A percentile compares a stretch with the other conserved stretches of the same genome.
Conservation (phyloP, 2,888 invertebrate species). For the Hirudinaria manillensis region DNA sequence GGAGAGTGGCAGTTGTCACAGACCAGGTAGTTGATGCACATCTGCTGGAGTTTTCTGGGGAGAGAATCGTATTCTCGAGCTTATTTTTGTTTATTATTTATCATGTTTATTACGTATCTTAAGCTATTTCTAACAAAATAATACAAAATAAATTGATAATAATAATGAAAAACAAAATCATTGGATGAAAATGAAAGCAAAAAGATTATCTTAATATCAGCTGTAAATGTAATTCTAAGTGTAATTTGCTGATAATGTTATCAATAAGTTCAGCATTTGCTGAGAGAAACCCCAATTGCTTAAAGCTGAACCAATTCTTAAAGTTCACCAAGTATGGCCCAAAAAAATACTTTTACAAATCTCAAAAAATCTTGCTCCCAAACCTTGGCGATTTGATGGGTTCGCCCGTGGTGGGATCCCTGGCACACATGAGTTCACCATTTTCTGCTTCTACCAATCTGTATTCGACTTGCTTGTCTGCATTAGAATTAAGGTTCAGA, state of each 20-base stretch:
- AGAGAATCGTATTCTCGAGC: neutral
- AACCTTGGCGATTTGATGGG: conserved; percentile 46
- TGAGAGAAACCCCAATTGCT: too few relatives aligned
- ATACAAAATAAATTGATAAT: too few relatives aligned
- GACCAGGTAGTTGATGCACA: conserved; percentile 44
- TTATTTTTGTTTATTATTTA: conserved; percentile 5
- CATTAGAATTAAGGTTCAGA: conserved; percentile 28
- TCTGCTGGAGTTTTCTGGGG: conserved; percentile 43
- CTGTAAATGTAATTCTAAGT: too few relatives aligned
- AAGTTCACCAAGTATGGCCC: too few relatives aligned
- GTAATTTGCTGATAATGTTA: too few relatives aligned
- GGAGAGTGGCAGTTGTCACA: conserved; percentile 7
- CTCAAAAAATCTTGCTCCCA: neutral
- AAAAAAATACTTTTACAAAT: too few relatives aligned
- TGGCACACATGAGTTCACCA: conserved; percentile 41
- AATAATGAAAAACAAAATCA: neutral
- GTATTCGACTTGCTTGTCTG: conserved; percentile 8
- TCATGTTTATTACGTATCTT: neutral
- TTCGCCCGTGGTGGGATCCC: conserved; percentile 41
- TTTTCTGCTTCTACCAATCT: conserved; percentile 15
- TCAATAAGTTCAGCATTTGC: too few relatives aligned
- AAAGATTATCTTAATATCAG: too few relatives aligned
- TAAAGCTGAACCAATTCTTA: too few relatives aligned
- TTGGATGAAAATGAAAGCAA: neutral
- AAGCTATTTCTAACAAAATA: conserved; percentile 15